Percentiles rank a stretch among this genome's conserved stretches.
phyloP scores from a whole-genome alignment of 2,888 invertebrate species.

The Crioceris asparagi region DNA sequence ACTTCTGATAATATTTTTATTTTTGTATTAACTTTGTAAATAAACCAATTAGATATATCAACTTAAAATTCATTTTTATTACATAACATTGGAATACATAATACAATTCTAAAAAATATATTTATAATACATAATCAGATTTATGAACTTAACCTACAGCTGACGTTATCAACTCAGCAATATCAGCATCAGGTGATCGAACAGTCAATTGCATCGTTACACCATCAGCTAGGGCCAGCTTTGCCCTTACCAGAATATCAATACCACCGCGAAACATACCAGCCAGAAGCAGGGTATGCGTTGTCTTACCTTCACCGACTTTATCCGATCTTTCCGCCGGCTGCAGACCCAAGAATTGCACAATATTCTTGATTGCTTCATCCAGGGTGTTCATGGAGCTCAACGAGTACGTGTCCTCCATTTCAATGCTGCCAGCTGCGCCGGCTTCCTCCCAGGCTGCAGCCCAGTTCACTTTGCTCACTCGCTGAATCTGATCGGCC shows the following conservation, averaged over 20 bases:
- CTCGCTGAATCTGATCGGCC: slow-evolving; percentile 75
- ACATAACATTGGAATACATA: too few species aligned
- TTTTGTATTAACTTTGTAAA: too few species aligned
- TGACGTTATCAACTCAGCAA: slow-evolving; percentile 78
- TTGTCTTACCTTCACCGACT: slow-evolving; percentile 69
- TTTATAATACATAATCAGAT: too few species aligned
- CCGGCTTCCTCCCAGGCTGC: slow-evolving; percentile 62
- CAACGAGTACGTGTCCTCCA: slow-evolving; percentile 88
- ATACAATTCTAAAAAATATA: too few species aligned
- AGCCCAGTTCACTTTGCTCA: slow-evolving; percentile 62
- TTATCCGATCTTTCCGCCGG: slow-evolving; percentile 77
- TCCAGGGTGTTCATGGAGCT: slow-evolving; percentile 68
- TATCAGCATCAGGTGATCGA: slow-evolving; percentile 71
- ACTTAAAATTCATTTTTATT: too few species aligned
- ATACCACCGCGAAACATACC: slow-evolving; percentile 88
- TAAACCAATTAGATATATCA: too few species aligned
- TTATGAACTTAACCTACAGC: slow-evolving; percentile 59
- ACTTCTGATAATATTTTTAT: too few species aligned
- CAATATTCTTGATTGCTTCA: slow-evolving; percentile 74
- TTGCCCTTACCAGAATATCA: slow-evolving; percentile 79
- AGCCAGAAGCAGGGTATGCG: slow-evolving; percentile 69
- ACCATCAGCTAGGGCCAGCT: slow-evolving; percentile 68
- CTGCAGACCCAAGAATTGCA: slow-evolving; percentile 73
- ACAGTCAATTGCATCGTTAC: slow-evolving; percentile 92
- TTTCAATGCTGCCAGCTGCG: slow-evolving; percentile 50